Conservation (phyloP, 1,140 invertebrate species). For the Drosophila arizonae region DNA sequence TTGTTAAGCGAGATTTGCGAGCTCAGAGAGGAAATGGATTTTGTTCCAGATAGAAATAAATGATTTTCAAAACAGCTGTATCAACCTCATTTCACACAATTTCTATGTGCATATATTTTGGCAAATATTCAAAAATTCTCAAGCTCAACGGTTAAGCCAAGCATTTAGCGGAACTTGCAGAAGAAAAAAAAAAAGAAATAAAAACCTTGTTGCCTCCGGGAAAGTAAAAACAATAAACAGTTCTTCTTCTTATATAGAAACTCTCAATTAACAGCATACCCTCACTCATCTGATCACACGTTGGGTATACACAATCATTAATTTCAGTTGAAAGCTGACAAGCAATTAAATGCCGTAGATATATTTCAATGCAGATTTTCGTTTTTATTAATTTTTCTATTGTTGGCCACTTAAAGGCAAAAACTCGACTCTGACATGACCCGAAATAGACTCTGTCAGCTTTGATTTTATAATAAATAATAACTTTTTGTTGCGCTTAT, state of each 20-base stretch:
- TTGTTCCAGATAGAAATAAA: background rate
- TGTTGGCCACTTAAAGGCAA: background rate
- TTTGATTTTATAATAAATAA: conserved; percentile 24
- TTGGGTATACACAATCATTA: background rate
- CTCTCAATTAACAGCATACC: background rate
- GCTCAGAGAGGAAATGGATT: background rate
- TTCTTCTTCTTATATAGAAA: background rate
- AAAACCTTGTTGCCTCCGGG: too few relatives aligned
- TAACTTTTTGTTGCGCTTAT: conserved; percentile 24
- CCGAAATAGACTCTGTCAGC: background rate
- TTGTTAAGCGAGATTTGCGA: background rate
- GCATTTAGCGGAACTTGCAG: too few relatives aligned
- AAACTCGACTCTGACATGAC: too few relatives aligned
- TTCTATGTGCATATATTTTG: too few relatives aligned
- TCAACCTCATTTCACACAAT: too few relatives aligned
- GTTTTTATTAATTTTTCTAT: background rate
- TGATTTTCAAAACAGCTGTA: too few relatives aligned
- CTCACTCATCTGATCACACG: background rate
- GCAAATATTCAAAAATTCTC: too few relatives aligned
- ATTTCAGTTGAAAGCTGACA: conserved; percentile 7
- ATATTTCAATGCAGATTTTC: background rate
- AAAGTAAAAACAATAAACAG: too few relatives aligned
- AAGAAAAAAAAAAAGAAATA: too few relatives aligned
- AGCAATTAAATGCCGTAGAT: conserved; percentile 5
- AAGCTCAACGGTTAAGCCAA: too few relatives aligned